Evolutionary conservation across 2,797 vertebrate genomes (phyloP).

Genomic region (Sebastes dallii): DNA sequence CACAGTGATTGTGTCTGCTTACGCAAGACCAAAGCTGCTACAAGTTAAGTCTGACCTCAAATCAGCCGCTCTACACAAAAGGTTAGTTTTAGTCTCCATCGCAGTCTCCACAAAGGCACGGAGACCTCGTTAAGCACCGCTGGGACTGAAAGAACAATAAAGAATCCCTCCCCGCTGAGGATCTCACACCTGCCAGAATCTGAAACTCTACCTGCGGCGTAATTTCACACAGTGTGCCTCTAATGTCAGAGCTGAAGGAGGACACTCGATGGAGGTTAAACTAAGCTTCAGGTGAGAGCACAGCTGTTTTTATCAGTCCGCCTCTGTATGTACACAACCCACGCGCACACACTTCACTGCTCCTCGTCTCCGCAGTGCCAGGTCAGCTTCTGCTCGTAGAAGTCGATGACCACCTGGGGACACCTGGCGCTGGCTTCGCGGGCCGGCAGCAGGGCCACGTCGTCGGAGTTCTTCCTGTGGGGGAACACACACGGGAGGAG

Average conservation of each 20-base stretch:
- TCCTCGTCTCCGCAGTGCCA: conserved; percentile 96
- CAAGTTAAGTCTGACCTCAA: conserved; percentile 56
- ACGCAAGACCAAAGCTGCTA: conserved; percentile 63
- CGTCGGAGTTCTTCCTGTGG: conserved; percentile 94
- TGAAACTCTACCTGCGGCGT: conserved; percentile 33
- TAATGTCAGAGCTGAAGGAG: conserved; percentile 60
- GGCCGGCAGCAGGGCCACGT: conserved; percentile 94
- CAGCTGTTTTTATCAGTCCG: conserved; percentile 48
- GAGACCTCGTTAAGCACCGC: conserved; percentile 56
- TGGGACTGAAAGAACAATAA: conserved; percentile 28
- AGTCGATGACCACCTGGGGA: conserved; percentile 96
- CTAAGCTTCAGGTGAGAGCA: conserved; percentile 58
- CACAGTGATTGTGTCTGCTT: conserved; percentile 77
- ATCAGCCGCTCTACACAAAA: conserved; percentile 39
- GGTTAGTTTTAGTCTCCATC: conserved; percentile 59
- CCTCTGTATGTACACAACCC: conserved; percentile 18
- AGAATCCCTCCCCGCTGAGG: conserved; percentile 30
- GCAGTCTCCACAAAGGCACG: conserved; percentile 45
- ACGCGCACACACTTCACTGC: conserved; percentile 70
- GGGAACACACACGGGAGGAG: neutral
- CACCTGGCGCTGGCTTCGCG: conserved; percentile 94
- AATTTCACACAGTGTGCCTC: conserved; percentile 55
- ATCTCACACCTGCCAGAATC: conserved; percentile 49
- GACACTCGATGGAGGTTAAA: conserved; percentile 65
- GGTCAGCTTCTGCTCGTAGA: conserved; percentile 96